Conservation (phyloP, 2,888 invertebrate genomes). For the Eurytoma californica region DNA sequence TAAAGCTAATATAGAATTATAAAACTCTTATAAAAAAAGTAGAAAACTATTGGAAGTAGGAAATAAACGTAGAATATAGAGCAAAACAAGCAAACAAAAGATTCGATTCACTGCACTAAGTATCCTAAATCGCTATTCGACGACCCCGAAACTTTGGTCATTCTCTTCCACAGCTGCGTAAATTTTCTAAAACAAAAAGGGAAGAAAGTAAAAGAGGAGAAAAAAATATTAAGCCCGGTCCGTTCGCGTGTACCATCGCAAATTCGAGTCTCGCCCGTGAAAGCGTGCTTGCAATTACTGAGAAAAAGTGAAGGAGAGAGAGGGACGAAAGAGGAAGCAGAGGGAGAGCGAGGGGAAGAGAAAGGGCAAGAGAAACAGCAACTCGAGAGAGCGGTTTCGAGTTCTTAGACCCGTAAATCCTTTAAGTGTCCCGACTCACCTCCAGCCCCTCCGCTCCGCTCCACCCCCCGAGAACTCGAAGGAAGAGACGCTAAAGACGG, state of each 20-base stretch:
- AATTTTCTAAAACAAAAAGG: constrained; percentile 27
- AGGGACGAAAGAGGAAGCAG: constrained; percentile 26
- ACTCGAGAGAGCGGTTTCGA: constrained; percentile 58
- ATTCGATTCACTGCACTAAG: constrained; percentile 10
- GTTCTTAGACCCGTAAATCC: constrained; percentile 72
- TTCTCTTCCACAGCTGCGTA: constrained; percentile 13
- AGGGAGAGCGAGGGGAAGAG: constrained; percentile 4
- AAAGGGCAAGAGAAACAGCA: constrained; percentile 25
- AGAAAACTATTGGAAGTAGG: neutral
- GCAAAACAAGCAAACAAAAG: neutral
- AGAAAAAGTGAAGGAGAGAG: constrained; percentile 16
- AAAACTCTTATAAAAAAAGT: no score
- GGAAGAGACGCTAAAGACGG: constrained; percentile 59
- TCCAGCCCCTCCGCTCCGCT: constrained; percentile 56
- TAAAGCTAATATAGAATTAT: no score
- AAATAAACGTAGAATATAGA: neutral
- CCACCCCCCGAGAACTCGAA: constrained; percentile 49
- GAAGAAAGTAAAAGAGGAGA: neutral
- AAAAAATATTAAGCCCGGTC: constrained; percentile 14
- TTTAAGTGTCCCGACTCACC: constrained; percentile 69
- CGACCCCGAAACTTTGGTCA: constrained; percentile 45
- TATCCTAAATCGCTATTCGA: constrained; percentile 47
- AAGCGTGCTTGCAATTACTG: constrained; percentile 57
- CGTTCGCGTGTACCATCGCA: constrained; percentile 46
- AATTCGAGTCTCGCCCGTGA: constrained; percentile 51